Evolutionary conservation across 2,797 vertebrate genomes (phyloP), one percentile per base, ranked within the genome.

Genomic region (Coreius guichenoti): DNA sequence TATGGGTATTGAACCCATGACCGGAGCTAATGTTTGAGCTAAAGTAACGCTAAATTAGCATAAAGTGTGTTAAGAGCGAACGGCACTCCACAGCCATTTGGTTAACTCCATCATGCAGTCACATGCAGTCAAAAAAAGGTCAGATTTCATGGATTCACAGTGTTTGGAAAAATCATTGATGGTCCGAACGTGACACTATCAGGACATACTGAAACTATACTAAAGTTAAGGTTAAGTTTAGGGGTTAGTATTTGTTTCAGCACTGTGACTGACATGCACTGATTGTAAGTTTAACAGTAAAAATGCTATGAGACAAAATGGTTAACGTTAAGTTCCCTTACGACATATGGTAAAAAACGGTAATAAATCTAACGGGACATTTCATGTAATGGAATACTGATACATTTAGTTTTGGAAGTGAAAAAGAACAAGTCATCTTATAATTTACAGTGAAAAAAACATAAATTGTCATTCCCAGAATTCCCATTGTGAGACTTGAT

Each of bases 131-230:
- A 43, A 36, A 54, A n/a, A 58, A n/a, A 61, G 29, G 73, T 75
- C 73, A 54, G 73, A 75, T n/a, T 43, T 43, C 23, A 78, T 78
- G 54, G 21, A 77, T 61, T 36, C 12, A 63, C 12, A 61, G n/a
- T 12, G 8, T 39, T 78, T 5, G 17, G 16, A 43, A 29, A 29
- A 73, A 47, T 49, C 13, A 51, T 12, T 29, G 17, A 74, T 74
- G 47, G 8, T 74, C 5, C 1, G 5, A 74, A 7, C 12, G 3
- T 9, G 1, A 33, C 8, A 33, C 5, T 29, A 54, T 21, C 26
- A 33, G 72, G 47, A 74, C 9, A 74, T 31, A 1, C 16, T 4
- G 19, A 29, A 1, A 11, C 26, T 51, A 33, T 31, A 74, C 7
- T 47, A 72, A 47, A 3, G 17, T 36, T 36, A 36, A 21, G 8